Evolutionary conservation across 2,113 vertebrate species (phyloP).

Genomic region (Irena cyanogastra): DNA sequence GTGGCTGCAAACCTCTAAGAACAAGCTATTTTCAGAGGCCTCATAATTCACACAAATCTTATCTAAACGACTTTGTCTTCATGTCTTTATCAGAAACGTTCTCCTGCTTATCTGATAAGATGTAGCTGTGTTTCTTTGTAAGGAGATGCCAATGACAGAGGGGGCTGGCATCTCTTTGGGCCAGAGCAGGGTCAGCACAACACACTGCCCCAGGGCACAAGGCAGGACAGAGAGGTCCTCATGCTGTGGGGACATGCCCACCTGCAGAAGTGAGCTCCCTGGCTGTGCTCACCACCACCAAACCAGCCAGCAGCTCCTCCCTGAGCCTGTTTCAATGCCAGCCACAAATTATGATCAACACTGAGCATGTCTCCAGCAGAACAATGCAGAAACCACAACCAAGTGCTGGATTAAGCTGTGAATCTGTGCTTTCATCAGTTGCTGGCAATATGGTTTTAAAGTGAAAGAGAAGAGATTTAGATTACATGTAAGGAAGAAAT

Average conservation of each 20-base stretch:
- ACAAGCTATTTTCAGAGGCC: background rate
- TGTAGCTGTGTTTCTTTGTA: rapidly evolving
- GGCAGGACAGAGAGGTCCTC: background rate
- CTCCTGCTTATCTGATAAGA: background rate
- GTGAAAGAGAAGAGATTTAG: background rate
- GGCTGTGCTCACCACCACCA: background rate
- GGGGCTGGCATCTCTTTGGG: background rate
- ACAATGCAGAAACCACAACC: background rate
- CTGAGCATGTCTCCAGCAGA: background rate
- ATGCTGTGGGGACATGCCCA: rapidly evolving
- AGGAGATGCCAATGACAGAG: background rate
- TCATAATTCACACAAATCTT: background rate
- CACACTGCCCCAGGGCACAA: background rate
- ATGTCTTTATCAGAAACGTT: background rate
- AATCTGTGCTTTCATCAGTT: background rate
- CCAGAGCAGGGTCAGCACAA: background rate
- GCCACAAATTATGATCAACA: rapidly evolving
- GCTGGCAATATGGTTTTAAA: background rate
- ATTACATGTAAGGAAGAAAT: background rate
- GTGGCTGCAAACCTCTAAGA: background rate
- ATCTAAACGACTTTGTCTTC: background rate
- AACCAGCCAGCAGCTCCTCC: background rate
- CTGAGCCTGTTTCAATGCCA: background rate
- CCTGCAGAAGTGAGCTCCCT: background rate
- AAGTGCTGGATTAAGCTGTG: background rate